These are phyloP conservation scores for Drosophila quadrilineata DNA, from an alignment of 1,140 invertebrate species.

Conservation along the genomic window DNA sequence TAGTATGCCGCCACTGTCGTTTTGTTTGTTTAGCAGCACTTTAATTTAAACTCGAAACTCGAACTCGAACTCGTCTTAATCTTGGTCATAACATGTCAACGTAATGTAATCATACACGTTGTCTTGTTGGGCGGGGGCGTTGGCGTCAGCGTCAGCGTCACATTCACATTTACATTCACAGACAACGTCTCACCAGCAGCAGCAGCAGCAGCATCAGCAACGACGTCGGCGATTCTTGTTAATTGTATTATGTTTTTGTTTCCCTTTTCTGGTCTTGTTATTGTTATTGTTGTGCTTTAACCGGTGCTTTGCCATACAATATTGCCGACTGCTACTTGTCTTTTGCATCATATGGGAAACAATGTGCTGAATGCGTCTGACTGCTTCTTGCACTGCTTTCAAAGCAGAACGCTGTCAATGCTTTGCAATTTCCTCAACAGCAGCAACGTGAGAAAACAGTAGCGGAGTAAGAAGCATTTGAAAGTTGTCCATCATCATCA, in stretches of 20 bases:
- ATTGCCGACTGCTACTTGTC: neutral
- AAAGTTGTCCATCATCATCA: conserved; percentile 36
- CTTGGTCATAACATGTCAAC: conserved; percentile 36
- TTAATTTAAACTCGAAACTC: conserved; percentile 6
- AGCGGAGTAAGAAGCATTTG: conserved; percentile 22
- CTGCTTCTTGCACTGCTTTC: conserved; percentile 19
- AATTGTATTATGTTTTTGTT: neutral
- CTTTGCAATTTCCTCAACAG: too few relatives aligned
- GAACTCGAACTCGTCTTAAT: conserved; percentile 29
- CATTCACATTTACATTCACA: too few relatives aligned
- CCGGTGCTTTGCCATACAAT: too few relatives aligned
- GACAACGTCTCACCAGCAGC: too few relatives aligned
- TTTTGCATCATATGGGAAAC: too few relatives aligned
- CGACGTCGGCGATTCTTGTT: too few relatives aligned
- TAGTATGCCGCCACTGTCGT: too few relatives aligned
- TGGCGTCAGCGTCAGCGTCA: conserved; percentile 28
- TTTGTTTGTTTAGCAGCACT: too few relatives aligned
- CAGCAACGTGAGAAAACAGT: conserved; percentile 4
- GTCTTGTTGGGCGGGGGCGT: conserved; percentile 18
- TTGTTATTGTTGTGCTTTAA: conserved; percentile 1
- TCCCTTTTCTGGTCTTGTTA: neutral
- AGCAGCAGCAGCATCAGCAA: too few relatives aligned
- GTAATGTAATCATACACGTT: conserved; percentile 25
- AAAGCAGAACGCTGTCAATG: too few relatives aligned
- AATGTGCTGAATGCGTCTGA: neutral